Evolutionary conservation across 2,113 vertebrate genomes (phyloP), one percentile per base, ranked within the genome.

Genomic region (Chroicocephalus ridibundus): DNA sequence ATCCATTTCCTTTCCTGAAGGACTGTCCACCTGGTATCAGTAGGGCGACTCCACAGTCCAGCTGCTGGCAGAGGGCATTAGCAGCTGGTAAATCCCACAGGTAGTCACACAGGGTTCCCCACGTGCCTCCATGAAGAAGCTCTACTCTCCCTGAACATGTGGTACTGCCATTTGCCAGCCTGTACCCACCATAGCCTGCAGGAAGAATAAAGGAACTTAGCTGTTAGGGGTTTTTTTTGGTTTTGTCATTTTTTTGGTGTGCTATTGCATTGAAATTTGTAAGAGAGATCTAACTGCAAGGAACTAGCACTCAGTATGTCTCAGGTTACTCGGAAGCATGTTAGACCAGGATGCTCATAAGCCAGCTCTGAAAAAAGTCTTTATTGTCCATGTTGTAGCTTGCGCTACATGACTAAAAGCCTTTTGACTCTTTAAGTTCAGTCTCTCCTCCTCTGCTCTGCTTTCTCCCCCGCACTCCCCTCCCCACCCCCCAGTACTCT

Each of bases 91-190:
- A 44, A 90, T 96, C 96, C 97, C 97, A 98, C 19, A 58, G 51
- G 42, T 72, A 32, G 27, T 97, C 97, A 76, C 98, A 98, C n/a
- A 98, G 47, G 2, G 82, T 36, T 20, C 94, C 96, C 98, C 97
- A 98, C 0, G 18, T 27, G 11, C 96, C 96, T 65, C 96, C 94
- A 1, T 97, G 95, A 79, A 78, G 96, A 29, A 98, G 92, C 60
- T 98, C 97, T 93, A 98, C 95, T 15, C 94, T 95, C 21, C 98
- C 98, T 58, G 97, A 97, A 54, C 98, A 98, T 3, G 14, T 7
- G 8, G 74, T 74, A 34, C 58, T 96, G 84, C 97, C 96, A 2
- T 97, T 96, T 66, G 80, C 69, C 91, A 98, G 90, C 47, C 95
- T 91, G 86, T 95, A 97, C 22, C 94, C 81, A 11, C 91, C 96